phyloP scores from a whole-genome alignment of 2,113 vertebrate genomes.

The Castor canadensis region DNA sequence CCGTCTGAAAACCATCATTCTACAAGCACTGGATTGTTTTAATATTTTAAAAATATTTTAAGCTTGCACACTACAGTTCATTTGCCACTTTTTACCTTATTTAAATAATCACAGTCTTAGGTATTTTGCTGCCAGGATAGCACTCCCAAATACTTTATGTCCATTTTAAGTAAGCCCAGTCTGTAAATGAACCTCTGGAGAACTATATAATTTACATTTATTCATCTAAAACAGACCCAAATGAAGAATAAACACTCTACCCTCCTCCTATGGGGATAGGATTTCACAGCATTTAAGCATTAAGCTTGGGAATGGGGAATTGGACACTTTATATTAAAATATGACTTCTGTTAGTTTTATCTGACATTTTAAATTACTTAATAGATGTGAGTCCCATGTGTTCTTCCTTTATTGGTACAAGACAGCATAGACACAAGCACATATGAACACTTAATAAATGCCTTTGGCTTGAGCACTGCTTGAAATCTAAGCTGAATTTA shows the following conservation, averaged over 20 bases:
- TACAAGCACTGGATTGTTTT: not conserved
- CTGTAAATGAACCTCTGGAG: not conserved
- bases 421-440: not conserved
- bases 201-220: not conserved
- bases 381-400: not conserved
- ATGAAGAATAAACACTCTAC: not conserved
- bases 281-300: not conserved
- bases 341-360: not conserved
- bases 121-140: not conserved
- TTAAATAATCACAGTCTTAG: not conserved
- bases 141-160: not conserved
- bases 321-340: not conserved
- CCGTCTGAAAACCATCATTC: not conserved
- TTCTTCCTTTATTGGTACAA: not conserved
- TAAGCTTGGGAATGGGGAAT: not conserved
- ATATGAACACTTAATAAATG: not conserved
- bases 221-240: slow-evolving; percentile 37
- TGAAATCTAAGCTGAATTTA: not conserved
- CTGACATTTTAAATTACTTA: not conserved
- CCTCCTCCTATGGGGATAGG: not conserved
- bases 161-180: not conserved
- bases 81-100: not conserved
- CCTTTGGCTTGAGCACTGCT: not conserved
- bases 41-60: not conserved
- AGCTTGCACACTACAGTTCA: not conserved